These are phyloP conservation scores for Drosophila borealis DNA, from an alignment of 2,888 invertebrate genomes.

Conservation along the genomic window DNA sequence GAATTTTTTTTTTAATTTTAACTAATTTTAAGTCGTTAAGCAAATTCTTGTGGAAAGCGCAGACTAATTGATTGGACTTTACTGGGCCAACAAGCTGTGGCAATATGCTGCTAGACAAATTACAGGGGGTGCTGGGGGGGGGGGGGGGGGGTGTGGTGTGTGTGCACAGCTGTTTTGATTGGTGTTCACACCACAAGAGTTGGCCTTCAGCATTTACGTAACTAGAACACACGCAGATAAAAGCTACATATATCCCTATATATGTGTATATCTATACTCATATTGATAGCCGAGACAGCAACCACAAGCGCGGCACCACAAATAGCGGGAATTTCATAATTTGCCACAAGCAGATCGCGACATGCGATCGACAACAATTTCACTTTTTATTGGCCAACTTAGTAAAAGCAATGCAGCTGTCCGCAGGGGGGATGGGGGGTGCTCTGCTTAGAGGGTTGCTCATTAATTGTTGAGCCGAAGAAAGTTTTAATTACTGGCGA, in stretches of 20 bases:
- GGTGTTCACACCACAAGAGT: constrained; percentile 1
- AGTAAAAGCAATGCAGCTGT: constrained; percentile 23
- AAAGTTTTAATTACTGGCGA: constrained; percentile 72
- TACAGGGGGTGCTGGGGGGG: neutral
- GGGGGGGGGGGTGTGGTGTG: neutral
- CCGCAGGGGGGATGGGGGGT: too few species aligned
- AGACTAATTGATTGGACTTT: neutral
- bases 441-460: constrained; percentile 19
- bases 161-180: constrained; percentile 34
- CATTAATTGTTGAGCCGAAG: constrained; percentile 65
- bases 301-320: neutral
- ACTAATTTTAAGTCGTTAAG: neutral
- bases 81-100: neutral
- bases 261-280: neutral
- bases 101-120: neutral
- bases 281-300: constrained; percentile 16
- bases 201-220: constrained; percentile 26
- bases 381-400: constrained; percentile 64
- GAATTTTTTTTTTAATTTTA: neutral
- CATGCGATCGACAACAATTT: constrained; percentile 63
- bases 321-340: constrained; percentile 46
- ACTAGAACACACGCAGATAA: constrained; percentile 23
- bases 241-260: neutral
- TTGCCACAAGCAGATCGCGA: constrained; percentile 22
- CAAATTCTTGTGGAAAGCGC: neutral